phyloP scores from a whole-genome alignment of 2,888 invertebrate genomes.

The Cactoblastis cactorum region DNA sequence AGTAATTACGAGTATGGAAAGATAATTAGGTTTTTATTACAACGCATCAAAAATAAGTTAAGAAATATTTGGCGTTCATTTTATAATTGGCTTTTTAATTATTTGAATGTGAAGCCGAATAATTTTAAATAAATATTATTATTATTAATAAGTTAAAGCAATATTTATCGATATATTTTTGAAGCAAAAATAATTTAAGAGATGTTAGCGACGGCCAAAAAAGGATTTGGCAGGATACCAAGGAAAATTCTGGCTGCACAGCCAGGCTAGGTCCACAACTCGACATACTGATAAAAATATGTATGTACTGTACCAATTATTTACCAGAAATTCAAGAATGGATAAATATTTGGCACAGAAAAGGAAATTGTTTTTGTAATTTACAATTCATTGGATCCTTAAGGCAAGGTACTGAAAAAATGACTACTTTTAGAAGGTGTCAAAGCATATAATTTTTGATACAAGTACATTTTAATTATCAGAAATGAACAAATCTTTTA shows the following conservation, averaged over 20 bases:
- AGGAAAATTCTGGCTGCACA: conserved; percentile 27
- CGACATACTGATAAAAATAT: conserved; percentile 1
- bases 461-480: no score
- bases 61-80: neutral
- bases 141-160: no score
- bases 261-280: conserved; percentile 6
- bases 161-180: neutral
- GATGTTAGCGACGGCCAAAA: conserved; percentile 27
- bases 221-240: conserved; percentile 35
- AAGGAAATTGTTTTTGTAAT: neutral
- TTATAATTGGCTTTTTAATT: no score
- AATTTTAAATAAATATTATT: no score
- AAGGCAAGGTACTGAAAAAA: neutral
- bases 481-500: no score
- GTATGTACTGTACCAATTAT: neutral
- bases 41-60: neutral
- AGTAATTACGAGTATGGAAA: neutral
- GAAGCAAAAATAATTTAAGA: conserved; percentile 25
- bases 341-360: neutral
- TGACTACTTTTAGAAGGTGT: no score
- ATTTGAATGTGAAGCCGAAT: no score
- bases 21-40: neutral
- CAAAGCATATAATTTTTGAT: no score
- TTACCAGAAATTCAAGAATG: conserved; percentile 6
- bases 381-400: neutral